phyloP scores from a whole-genome alignment of 2,113 vertebrate genomes.

The Halcyon senegalensis region DNA sequence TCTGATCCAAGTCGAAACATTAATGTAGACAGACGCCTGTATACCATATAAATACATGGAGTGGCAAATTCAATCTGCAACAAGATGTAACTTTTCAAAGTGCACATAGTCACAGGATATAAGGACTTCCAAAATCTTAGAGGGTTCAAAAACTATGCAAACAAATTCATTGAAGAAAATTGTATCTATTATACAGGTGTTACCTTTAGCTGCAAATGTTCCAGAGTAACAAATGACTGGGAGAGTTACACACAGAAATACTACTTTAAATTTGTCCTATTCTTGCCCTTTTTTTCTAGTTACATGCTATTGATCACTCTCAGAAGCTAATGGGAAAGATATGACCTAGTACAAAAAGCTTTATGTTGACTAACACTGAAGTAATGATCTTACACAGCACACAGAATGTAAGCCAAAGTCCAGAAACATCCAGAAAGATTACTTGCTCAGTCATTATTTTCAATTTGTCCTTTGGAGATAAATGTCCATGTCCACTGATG shows the following conservation, averaged over 20 bases:
- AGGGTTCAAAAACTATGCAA: not conserved
- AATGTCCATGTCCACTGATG: not conserved
- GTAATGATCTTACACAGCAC: not conserved
- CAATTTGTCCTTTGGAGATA: not conserved
- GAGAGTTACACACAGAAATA: not conserved
- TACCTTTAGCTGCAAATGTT: not conserved
- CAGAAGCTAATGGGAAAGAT: not conserved
- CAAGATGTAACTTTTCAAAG: not conserved
- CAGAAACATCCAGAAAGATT: not conserved
- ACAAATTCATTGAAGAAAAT: not conserved
- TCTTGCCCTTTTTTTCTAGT: not conserved
- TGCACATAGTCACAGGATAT: accelerated
- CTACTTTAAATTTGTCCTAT: not conserved
- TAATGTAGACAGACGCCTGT: not conserved
- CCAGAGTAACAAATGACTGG: not conserved
- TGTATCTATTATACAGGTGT: not conserved
- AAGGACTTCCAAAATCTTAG: not conserved
- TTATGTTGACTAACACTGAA: not conserved
- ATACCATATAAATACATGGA: not conserved
- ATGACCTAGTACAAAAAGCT: not conserved
- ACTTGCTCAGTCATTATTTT: not conserved
- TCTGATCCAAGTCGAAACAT: not conserved
- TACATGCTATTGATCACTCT: not conserved
- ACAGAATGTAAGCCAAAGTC: not conserved
- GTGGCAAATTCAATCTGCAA: not conserved